phyloP scores from a whole-genome alignment of 2,797 vertebrate genomes.

The Tolypeutes matacus region DNA sequence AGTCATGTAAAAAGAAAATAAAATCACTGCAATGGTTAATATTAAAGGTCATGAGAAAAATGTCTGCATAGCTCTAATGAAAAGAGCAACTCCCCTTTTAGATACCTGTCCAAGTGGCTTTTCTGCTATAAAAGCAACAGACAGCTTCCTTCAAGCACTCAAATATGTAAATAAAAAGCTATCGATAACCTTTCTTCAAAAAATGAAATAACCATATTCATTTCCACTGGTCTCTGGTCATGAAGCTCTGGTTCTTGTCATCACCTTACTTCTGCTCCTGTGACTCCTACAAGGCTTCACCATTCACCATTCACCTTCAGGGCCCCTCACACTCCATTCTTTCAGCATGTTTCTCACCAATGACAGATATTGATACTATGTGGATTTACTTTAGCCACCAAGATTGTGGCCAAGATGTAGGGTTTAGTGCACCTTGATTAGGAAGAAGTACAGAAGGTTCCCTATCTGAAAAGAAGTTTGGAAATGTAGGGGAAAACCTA shows the following conservation, averaged over 20 bases:
- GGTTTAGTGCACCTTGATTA: conserved; percentile 92
- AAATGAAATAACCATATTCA: conserved; percentile 61
- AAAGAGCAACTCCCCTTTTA: neutral
- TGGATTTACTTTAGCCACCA: conserved; percentile 92
- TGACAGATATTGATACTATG: conserved; percentile 81
- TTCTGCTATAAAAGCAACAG: neutral
- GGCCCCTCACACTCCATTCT: neutral
- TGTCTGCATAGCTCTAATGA: neutral
- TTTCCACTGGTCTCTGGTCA: neutral
- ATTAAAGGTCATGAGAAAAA: neutral
- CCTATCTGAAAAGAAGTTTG: conserved; percentile 92
- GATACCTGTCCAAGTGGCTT: no score
- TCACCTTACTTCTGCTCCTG: neutral
- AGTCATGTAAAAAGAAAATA: neutral
- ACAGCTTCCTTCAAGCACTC: neutral
- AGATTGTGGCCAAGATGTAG: conserved; percentile 92
- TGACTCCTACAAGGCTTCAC: neutral
- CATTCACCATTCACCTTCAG: neutral
- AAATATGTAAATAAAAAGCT: neutral
- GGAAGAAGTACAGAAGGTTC: conserved; percentile 90
- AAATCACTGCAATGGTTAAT: neutral
- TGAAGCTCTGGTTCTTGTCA: accelerated
- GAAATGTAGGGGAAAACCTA: conserved; percentile 93
- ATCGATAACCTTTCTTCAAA: neutral
- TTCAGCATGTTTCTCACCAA: neutral